These are phyloP conservation scores for Pyxicephalus adspersus DNA, from an alignment of 2,113 vertebrate genomes.

Conservation along the genomic window DNA sequence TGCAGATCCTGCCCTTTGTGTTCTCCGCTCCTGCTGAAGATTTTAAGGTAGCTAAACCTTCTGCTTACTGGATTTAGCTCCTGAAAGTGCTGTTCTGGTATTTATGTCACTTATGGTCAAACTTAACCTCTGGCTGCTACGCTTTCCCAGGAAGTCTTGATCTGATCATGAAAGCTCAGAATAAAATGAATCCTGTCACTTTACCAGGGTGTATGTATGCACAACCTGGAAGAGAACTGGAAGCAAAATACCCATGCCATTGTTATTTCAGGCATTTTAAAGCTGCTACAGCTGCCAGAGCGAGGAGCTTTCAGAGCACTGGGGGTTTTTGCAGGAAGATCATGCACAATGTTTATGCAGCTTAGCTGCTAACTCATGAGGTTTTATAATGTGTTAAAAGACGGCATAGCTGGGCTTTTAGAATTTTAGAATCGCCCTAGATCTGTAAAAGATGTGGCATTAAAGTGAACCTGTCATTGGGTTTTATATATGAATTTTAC, in stretches of 20 bases:
- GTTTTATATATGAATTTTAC: too few species aligned
- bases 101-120: too few species aligned
- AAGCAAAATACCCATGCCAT: conserved; percentile 20
- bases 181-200: conserved; percentile 3
- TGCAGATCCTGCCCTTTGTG: too few species aligned
- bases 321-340: conserved; percentile 5
- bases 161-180: conserved; percentile 22
- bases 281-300: conserved; percentile 1
- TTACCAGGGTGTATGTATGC: conserved; percentile 21
- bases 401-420: not conserved
- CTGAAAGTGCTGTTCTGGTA: too few species aligned
- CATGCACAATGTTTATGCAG: conserved; percentile 23
- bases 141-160: not conserved
- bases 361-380: conserved; percentile 17
- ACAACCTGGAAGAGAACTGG: conserved; percentile 15
- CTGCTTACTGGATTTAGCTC: too few species aligned
- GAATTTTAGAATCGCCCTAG: too few species aligned
- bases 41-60: too few species aligned
- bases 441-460: not conserved
- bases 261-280: conserved; percentile 35
- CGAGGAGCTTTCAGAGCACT: not conserved
- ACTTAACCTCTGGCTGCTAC: not conserved
- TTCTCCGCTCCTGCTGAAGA: too few species aligned
- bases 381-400: conserved; percentile 40
- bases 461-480: too few species aligned